Evolutionary conservation across 2,113 vertebrate genomes (phyloP).

Genomic region (Oncorhynchus clarkii): DNA sequence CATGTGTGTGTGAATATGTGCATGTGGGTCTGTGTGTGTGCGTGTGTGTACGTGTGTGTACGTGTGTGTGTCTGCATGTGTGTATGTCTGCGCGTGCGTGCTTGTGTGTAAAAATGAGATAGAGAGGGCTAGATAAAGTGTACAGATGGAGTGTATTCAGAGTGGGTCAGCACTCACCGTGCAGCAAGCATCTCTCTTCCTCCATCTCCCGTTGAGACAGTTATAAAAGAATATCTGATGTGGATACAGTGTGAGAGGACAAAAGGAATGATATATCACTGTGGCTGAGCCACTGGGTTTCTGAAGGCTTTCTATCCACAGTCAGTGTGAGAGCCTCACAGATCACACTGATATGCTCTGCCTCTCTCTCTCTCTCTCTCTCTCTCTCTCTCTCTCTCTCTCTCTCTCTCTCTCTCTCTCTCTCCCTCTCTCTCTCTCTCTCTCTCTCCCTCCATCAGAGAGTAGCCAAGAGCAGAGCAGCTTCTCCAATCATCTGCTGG

Average conservation of each 20-base stretch:
- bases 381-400: background rate
- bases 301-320: background rate
- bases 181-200: constrained; percentile 47
- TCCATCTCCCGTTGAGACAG: constrained; percentile 49
- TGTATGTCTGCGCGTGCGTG: background rate
- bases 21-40: too few species aligned
- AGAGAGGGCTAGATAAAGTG: constrained; percentile 38
- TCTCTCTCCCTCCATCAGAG: background rate
- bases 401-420: background rate
- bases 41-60: background rate
- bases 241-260: constrained; percentile 37
- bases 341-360: background rate
- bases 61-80: background rate
- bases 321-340: background rate
- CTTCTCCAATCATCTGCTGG: background rate
- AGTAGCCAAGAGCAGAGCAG: background rate
- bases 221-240: constrained; percentile 72
- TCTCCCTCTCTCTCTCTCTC: background rate
- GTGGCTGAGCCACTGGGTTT: constrained; percentile 1
- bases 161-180: constrained; percentile 55
- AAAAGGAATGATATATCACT: constrained; percentile 6
- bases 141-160: constrained; percentile 26
- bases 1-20: too few species aligned
- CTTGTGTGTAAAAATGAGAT: constrained; percentile 35
- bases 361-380: too few species aligned